phyloP scores from a whole-genome alignment of 2,888 invertebrate genomes.

The Nymphalis urticae region DNA sequence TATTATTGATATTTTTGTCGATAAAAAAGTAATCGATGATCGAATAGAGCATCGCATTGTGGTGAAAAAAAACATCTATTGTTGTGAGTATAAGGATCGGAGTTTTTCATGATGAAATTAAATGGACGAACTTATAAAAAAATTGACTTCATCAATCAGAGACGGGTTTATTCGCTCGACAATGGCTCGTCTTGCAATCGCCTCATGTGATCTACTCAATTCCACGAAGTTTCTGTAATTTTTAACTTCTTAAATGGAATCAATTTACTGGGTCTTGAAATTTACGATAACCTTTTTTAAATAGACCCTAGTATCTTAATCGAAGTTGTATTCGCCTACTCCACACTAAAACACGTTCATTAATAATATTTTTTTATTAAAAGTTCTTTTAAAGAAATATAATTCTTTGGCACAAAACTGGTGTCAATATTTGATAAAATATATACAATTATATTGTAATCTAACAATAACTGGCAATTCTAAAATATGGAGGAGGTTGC shows the following conservation, averaged over 20 bases:
- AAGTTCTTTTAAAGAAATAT: too few species aligned
- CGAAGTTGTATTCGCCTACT: too few species aligned
- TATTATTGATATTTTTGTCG: conserved; percentile 79
- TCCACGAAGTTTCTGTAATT: conserved; percentile 66
- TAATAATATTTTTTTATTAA: too few species aligned
- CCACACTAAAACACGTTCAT: too few species aligned
- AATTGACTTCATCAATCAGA: conserved; percentile 77
- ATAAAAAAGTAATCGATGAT: conserved; percentile 82
- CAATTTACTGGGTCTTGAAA: conserved; percentile 51
- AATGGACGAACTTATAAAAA: conserved; percentile 71
- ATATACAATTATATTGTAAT: conserved; percentile 3
- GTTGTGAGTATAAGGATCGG: conserved; percentile 65
- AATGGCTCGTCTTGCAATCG: conserved; percentile 67
- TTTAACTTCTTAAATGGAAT: conserved; percentile 66
- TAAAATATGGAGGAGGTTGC: conserved; percentile 38
- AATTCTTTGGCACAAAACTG: too few species aligned
- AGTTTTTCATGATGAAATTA: conserved; percentile 64
- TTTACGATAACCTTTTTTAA: neutral
- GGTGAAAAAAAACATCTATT: conserved; percentile 67
- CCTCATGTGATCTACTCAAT: conserved; percentile 63
- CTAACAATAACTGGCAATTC: conserved; percentile 30
- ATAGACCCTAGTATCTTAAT: too few species aligned
- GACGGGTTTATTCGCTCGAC: conserved; percentile 63
- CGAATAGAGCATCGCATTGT: conserved; percentile 66
- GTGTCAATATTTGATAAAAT: neutral